A percentile compares a stretch with the other conserved stretches of the same genome.
These are phyloP conservation scores for Amblyopsis hoosieri DNA, from an alignment of 2,797 vertebrate genomes.

Conservation along the genomic window DNA sequence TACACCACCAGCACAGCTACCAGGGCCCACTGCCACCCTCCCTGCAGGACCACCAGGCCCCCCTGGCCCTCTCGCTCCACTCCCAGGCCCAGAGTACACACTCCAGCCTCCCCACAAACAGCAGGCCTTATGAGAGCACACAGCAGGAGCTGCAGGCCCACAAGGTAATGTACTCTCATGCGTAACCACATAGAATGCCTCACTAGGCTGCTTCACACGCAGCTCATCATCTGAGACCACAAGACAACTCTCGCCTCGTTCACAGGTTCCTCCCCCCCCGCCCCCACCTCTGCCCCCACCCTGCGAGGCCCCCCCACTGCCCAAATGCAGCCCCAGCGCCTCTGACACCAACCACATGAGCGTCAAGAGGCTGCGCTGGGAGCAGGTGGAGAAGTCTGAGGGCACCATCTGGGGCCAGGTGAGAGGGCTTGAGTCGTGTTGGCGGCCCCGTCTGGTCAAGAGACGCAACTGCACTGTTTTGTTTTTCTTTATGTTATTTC, in stretches of 20 bases:
- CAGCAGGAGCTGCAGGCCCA: slow-evolving; percentile 47
- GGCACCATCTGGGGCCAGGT: slow-evolving; percentile 99
- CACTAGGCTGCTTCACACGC: too few species aligned
- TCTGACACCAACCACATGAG: slow-evolving; percentile 95
- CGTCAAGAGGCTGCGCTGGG: slow-evolving; percentile 96
- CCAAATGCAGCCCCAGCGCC: slow-evolving; percentile 78
- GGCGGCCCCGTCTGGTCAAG: neutral
- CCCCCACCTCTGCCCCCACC: slow-evolving; percentile 79
- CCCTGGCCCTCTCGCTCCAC: slow-evolving; percentile 14
- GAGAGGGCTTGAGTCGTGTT: slow-evolving; percentile 3
- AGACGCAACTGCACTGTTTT: neutral
- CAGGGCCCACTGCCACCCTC: slow-evolving; percentile 66
- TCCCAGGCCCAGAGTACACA: slow-evolving; percentile 51
- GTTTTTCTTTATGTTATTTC: too few species aligned
- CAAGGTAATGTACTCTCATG: slow-evolving; percentile 46
- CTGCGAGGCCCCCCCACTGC: slow-evolving; percentile 76
- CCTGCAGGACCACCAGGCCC: slow-evolving; percentile 47
- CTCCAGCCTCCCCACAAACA: slow-evolving; percentile 58
- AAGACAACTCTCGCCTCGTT: neutral
- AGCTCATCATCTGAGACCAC: too few species aligned
- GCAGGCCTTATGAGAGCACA: slow-evolving; percentile 57
- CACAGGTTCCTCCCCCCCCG: slow-evolving; percentile 71
- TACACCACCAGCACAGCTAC: slow-evolving; percentile 78
- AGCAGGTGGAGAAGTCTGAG: slow-evolving; percentile 98
- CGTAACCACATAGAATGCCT: neutral